phyloP scores from a whole-genome alignment of 2,797 vertebrate species.

The Hemibagrus guttatus region DNA sequence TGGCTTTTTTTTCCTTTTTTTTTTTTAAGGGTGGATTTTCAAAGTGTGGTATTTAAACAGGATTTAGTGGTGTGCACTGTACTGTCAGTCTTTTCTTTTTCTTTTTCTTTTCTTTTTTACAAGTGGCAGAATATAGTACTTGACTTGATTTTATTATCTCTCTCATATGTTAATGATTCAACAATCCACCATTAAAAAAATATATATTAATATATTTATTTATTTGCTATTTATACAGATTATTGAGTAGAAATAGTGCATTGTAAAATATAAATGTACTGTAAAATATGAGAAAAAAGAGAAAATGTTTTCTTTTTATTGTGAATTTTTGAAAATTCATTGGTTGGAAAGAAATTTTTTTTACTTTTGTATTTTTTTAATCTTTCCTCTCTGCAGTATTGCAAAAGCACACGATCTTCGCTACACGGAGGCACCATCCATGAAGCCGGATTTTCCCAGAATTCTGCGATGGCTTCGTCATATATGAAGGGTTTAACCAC shows the following conservation, averaged over 20 bases:
- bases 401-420: constrained; percentile 61
- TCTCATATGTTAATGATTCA: not conserved
- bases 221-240: not conserved
- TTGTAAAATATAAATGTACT: not conserved
- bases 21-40: not conserved
- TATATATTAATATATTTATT: not conserved
- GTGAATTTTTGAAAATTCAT: not conserved
- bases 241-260: too few species aligned
- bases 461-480: constrained; percentile 39
- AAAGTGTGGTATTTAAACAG: constrained; percentile 46
- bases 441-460: constrained; percentile 63
- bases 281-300: not conserved
- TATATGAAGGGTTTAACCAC: constrained; percentile 57
- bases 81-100: not conserved
- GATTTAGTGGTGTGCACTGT: constrained; percentile 31
- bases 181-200: not conserved
- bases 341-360: too few species aligned
- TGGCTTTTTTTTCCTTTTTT: not conserved
- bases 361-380: not conserved
- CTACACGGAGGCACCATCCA: constrained; percentile 57
- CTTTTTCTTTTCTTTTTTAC: not conserved
- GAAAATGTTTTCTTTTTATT: not conserved
- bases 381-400: constrained; percentile 63
- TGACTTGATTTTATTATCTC: not conserved
- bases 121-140: not conserved